These are phyloP conservation scores for Oscheius myriophilus DNA, from an alignment of 2,888 invertebrate genomes.

Conservation along the genomic window DNA sequence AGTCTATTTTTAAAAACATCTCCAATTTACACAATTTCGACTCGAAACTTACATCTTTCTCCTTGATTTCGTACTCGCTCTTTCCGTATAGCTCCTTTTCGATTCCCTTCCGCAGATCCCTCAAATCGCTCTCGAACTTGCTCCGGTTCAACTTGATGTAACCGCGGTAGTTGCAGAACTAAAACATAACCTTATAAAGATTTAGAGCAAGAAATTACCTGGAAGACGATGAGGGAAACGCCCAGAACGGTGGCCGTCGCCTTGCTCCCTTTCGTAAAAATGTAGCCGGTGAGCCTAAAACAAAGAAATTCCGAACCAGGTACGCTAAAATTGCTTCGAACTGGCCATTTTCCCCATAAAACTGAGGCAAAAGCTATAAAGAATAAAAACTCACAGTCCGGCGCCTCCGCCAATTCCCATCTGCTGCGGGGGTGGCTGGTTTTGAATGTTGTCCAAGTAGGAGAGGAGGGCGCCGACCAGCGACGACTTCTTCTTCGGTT, in stretches of 20 bases:
- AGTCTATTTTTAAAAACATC: too few species aligned
- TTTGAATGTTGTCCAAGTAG: constrained; percentile 43
- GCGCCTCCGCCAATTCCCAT: constrained; percentile 47
- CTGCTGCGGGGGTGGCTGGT: constrained; percentile 47
- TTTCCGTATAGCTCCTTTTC: constrained; percentile 32
- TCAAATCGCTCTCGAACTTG: constrained; percentile 46
- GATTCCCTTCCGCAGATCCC: constrained; percentile 28
- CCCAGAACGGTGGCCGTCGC: constrained; percentile 49
- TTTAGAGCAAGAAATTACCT: constrained; percentile 31
- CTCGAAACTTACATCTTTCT: background rate
- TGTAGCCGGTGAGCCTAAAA: constrained; percentile 48
- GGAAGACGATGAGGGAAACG: constrained; percentile 46
- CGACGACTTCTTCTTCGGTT: constrained; percentile 8
- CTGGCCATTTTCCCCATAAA: too few species aligned
- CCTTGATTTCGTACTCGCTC: constrained; percentile 30
- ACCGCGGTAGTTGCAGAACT: constrained; percentile 60
- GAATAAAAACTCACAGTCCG: constrained; percentile 45
- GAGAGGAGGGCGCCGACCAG: constrained; percentile 30
- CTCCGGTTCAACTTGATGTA: constrained; percentile 50
- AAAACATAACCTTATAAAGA: constrained; percentile 16
- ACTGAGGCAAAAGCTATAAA: constrained; percentile 3
- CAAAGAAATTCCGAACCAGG: too few species aligned
- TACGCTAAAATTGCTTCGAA: too few species aligned
- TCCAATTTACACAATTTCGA: background rate
- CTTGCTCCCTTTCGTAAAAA: constrained; percentile 54